Evolutionary conservation across 2,113 vertebrate genomes (phyloP).

Genomic region (Macrotus californicus): DNA sequence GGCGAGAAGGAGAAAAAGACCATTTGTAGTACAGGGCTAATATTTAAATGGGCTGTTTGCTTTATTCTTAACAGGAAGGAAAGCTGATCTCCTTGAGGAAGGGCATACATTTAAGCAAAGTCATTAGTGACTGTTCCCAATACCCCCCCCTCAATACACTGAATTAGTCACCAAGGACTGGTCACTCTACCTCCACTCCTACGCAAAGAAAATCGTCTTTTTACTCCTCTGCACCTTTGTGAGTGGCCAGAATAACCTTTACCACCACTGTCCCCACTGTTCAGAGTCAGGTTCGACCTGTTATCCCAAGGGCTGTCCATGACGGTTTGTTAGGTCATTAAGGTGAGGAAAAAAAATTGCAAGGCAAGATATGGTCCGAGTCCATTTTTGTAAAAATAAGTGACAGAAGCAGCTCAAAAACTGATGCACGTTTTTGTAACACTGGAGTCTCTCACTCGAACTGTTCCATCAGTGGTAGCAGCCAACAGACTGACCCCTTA

Average conservation of each 20-base stretch:
- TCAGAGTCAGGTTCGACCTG: neutral
- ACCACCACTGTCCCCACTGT: neutral
- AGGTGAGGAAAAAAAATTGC: neutral
- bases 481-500: neutral
- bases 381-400: neutral
- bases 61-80: neutral
- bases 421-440: accelerated
- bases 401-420: neutral
- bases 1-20: neutral
- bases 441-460: neutral
- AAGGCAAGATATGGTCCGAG: neutral
- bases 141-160: neutral
- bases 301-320: neutral
- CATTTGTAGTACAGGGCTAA: neutral
- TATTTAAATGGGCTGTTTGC: no score
- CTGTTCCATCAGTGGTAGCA: accelerated
- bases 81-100: neutral
- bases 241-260: neutral
- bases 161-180: no score
- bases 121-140: neutral
- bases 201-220: no score
- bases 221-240: neutral
- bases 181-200: neutral
- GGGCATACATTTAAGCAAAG: neutral
- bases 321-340: neutral